Conservation (phyloP, 1,140 invertebrate species). For the Ostrea edulis region DNA sequence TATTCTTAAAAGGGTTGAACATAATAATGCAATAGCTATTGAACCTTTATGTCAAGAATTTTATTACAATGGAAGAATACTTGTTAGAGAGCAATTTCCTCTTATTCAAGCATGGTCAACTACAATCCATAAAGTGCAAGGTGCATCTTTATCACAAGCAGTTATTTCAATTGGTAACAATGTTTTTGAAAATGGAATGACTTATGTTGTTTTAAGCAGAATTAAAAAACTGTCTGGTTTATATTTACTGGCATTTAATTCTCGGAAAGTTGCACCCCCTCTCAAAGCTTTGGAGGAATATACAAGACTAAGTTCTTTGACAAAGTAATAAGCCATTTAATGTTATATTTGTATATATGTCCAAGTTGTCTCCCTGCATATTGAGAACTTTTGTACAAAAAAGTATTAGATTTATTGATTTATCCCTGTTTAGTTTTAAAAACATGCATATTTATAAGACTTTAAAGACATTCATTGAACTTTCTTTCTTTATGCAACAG, state of each 20-base stretch:
- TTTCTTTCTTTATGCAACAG: no score
- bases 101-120: constrained; percentile 51
- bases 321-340: no score
- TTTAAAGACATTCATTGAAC: no score
- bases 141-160: constrained; percentile 48
- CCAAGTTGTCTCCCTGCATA: no score
- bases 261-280: neutral
- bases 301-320: neutral
- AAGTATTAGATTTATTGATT: no score
- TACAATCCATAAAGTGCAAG: constrained; percentile 61
- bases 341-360: no score
- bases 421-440: no score
- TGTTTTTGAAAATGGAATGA: constrained; percentile 59
- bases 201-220: constrained; percentile 58
- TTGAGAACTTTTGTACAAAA: no score
- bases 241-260: constrained; percentile 40
- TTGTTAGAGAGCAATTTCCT: constrained; percentile 55
- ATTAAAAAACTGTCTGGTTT: constrained; percentile 48
- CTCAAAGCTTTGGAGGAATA: constrained; percentile 33
- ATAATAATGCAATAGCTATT: constrained; percentile 47
- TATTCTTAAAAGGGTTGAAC: neutral
- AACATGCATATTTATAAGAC: no score
- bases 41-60: constrained; percentile 44
- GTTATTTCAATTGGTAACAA: constrained; percentile 45
- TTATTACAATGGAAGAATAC: constrained; percentile 33